Percentiles rank a stretch among this genome's conserved stretches.
Evolutionary conservation across 2,113 vertebrate species (phyloP).

Genomic region (Nannobrachium achirus): DNA sequence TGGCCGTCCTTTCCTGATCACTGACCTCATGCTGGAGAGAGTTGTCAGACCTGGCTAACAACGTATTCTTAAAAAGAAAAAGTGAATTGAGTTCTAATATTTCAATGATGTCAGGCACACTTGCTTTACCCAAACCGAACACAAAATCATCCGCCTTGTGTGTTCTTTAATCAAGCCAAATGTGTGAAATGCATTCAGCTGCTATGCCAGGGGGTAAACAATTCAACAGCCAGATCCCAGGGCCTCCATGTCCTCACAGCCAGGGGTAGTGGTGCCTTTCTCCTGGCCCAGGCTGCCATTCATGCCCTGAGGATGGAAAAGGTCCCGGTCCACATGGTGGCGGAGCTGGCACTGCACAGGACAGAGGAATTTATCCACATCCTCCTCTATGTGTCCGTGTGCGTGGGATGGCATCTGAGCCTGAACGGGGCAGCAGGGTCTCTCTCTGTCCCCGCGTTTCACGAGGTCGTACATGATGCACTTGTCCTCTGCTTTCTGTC

Average conservation of each 20-base stretch:
- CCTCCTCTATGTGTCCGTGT: background rate
- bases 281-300: background rate
- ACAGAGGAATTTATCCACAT: background rate
- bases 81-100: conserved; percentile 1
- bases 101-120: conserved; percentile 22
- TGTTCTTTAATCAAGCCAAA: no score
- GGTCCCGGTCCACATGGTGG: background rate
- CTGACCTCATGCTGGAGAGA: background rate
- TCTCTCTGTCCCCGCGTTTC: conserved; percentile 28
- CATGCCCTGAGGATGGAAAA: background rate
- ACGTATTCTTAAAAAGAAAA: no score
- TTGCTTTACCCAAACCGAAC: conserved; percentile 11
- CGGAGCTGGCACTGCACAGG: background rate
- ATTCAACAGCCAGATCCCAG: conserved; percentile 51
- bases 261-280: background rate
- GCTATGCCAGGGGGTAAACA: conserved; percentile 41
- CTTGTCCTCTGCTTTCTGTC: background rate
- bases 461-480: conserved; percentile 24
- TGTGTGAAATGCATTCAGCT: conserved; percentile 20
- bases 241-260: conserved; percentile 84
- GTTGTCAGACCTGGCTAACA: no score
- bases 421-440: background rate
- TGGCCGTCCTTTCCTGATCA: conserved; percentile 20
- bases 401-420: background rate
- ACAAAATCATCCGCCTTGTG: no score